These are phyloP conservation scores for Ochropleura plecta DNA, from an alignment of 2,888 invertebrate species.

Conservation along the genomic window DNA sequence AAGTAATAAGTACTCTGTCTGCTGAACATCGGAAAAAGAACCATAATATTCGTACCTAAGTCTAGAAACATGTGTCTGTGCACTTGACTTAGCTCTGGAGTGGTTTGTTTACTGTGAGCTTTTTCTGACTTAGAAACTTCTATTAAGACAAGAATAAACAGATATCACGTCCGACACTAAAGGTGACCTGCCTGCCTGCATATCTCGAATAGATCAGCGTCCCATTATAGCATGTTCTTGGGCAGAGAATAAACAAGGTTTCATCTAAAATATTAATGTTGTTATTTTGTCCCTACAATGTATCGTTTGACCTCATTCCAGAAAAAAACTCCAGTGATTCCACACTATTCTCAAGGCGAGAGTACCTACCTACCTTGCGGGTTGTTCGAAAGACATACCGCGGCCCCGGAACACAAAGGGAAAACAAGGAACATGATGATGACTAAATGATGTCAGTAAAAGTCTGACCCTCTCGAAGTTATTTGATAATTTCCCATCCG, in stretches of 20 bases:
- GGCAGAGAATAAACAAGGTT: constrained; percentile 27
- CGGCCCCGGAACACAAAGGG: background rate
- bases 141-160: constrained; percentile 29
- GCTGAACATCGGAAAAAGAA: background rate
- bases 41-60: background rate
- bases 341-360: constrained; percentile 12
- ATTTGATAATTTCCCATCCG: too few relatives aligned
- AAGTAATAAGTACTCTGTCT: background rate
- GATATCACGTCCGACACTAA: constrained; percentile 6
- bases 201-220: constrained; percentile 19
- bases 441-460: too few relatives aligned
- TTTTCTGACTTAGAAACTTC: constrained; percentile 18
- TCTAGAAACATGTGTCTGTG: constrained; percentile 2
- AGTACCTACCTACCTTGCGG: background rate
- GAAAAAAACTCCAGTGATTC: constrained; percentile 32
- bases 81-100: constrained; percentile 25
- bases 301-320: constrained; percentile 46
- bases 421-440: too few relatives aligned
- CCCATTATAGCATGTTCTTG: constrained; percentile 38
- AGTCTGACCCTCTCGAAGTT: too few relatives aligned
- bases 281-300: constrained; percentile 21
- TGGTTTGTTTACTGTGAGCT: constrained; percentile 31
- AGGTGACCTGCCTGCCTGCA: constrained; percentile 29
- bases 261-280: constrained; percentile 36
- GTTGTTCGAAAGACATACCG: too few relatives aligned